phyloP scores from a whole-genome alignment of 1,140 invertebrate genomes.

The Trinorchestia longiramus region DNA sequence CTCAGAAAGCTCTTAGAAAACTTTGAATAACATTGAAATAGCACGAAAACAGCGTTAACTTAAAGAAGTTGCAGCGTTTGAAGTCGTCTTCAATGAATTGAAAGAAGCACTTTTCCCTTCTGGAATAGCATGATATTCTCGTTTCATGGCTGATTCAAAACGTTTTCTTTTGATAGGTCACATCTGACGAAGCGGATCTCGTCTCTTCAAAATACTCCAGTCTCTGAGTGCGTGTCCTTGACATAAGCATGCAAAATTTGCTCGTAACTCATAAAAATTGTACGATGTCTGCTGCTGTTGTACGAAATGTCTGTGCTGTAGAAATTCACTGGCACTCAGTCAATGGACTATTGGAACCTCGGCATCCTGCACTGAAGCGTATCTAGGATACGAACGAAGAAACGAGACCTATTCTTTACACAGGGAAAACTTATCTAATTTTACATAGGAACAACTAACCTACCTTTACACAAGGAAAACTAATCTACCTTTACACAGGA shows the following conservation, averaged over 20 bases:
- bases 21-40: background rate
- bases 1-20: background rate
- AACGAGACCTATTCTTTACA: no score
- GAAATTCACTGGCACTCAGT: background rate
- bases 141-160: background rate
- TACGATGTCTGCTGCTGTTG: background rate
- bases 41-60: background rate
- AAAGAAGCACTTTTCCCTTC: background rate
- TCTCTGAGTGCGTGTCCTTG: background rate
- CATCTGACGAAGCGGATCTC: background rate
- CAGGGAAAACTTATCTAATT: no score
- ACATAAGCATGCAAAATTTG: background rate
- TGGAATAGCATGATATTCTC: no score
- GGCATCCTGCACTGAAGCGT: no score
- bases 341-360: no score
- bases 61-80: background rate
- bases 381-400: no score
- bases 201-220: background rate
- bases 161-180: background rate
- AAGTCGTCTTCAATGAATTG: background rate
- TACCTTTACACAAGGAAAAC: no score
- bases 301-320: no score
- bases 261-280: background rate
- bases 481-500: no score
- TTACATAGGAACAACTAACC: no score